A percentile compares a stretch with the other conserved stretches of the same genome.
Evolutionary conservation across 2,888 invertebrate genomes (phyloP).

Genomic region (Antitype chi): DNA sequence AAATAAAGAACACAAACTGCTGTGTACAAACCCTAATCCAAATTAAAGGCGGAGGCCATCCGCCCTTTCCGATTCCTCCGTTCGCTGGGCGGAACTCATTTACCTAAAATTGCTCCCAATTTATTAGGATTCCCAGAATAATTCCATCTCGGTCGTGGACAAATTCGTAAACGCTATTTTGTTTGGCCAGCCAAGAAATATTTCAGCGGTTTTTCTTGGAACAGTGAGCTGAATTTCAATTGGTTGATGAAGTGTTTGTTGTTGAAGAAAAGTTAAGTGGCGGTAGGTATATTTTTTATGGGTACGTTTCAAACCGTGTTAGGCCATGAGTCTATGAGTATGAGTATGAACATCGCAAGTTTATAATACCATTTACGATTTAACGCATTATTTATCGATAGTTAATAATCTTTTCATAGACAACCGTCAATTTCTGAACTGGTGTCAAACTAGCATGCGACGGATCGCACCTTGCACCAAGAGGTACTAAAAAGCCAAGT

Average conservation of each 20-base stretch:
- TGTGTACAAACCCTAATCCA: constrained; percentile 74
- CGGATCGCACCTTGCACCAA: too few relatives aligned
- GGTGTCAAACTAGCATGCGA: too few relatives aligned
- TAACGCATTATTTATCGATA: too few relatives aligned
- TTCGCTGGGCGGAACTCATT: constrained; percentile 77
- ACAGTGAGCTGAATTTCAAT: constrained; percentile 45
- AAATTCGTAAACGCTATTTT: constrained; percentile 62
- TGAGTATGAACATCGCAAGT: too few relatives aligned
- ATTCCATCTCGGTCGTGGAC: constrained; percentile 70
- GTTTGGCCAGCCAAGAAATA: constrained; percentile 55
- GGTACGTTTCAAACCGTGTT: neutral
- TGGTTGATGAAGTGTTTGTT: constrained; percentile 31
- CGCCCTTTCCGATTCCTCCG: constrained; percentile 74
- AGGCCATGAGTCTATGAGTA: too few relatives aligned
- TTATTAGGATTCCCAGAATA: constrained; percentile 83
- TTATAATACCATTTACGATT: too few relatives aligned
- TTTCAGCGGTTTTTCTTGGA: constrained; percentile 44
- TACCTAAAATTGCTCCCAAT: constrained; percentile 84
- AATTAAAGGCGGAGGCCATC: constrained; percentile 76
- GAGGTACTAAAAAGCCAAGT: too few relatives aligned
- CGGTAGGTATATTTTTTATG: neutral
- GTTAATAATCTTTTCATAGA: too few relatives aligned
- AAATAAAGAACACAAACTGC: constrained; percentile 59
- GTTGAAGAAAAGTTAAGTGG: constrained; percentile 6
- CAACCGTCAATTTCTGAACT: too few relatives aligned